Percentiles rank a stretch among this genome's conserved stretches.
phyloP scores from a whole-genome alignment of 2,113 vertebrate species.

The Peromyscus maniculatus region DNA sequence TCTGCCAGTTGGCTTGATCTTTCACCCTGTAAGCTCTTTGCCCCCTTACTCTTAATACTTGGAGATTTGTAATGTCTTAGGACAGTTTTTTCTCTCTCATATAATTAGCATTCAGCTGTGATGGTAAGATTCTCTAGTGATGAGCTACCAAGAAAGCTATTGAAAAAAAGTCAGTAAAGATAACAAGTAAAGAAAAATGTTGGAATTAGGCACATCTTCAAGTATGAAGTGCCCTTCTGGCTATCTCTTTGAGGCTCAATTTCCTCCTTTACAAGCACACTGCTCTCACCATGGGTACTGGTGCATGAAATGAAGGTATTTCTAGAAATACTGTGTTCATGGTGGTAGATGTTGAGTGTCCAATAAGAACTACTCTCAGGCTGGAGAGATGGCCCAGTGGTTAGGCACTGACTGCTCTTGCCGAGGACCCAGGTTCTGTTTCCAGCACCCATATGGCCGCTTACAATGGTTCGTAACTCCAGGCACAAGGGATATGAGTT shows the following conservation, averaged over 20 bases:
- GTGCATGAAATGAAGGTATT: background rate
- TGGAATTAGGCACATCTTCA: background rate
- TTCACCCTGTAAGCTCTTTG: background rate
- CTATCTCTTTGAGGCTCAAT: background rate
- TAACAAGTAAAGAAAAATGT: background rate
- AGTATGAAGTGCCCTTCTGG: background rate
- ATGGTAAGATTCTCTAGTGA: background rate
- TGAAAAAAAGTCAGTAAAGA: background rate
- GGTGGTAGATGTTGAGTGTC: fast-evolving
- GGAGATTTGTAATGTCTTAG: background rate
- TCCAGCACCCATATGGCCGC: background rate
- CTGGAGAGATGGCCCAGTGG: background rate
- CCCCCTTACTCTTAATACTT: constrained; percentile 7
- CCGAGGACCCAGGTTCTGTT: background rate
- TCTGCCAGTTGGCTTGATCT: constrained; percentile 10
- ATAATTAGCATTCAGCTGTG: constrained; percentile 39
- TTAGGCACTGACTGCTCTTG: background rate
- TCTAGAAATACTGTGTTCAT: background rate
- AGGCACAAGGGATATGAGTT: background rate
- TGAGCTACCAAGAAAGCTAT: background rate
- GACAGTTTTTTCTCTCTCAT: background rate
- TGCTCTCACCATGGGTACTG: background rate
- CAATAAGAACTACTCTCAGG: background rate
- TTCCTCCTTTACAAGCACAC: background rate
- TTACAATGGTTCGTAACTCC: background rate